Evolutionary conservation across 2,888 invertebrate genomes (phyloP).

Genomic region (Phasia obesa): DNA sequence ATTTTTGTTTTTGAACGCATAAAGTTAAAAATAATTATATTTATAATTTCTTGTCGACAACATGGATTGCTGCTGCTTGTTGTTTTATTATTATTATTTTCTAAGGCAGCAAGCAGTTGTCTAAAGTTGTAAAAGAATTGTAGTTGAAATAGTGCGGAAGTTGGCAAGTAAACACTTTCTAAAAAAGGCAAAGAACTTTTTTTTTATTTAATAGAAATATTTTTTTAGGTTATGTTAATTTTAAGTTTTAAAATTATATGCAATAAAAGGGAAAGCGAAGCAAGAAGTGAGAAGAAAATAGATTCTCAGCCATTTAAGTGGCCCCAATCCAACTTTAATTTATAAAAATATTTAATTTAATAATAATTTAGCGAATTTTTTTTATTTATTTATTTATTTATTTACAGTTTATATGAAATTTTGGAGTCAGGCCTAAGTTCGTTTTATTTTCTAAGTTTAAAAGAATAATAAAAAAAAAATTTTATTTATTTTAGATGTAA

Average conservation of each 20-base stretch:
- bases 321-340: too few species aligned
- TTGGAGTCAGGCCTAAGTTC: too few species aligned
- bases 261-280: constrained; percentile 3
- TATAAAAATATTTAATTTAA: too few species aligned
- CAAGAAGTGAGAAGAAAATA: too few species aligned
- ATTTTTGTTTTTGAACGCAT: background rate
- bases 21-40: constrained; percentile 21
- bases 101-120: background rate
- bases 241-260: background rate
- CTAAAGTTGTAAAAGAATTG: background rate
- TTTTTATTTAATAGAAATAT: constrained; percentile 9
- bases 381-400: too few species aligned
- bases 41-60: constrained; percentile 5
- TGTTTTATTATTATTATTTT: background rate
- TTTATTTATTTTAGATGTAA: too few species aligned
- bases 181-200: background rate
- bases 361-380: too few species aligned
- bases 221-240: constrained; percentile 23
- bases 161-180: constrained; percentile 30
- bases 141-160: constrained; percentile 15
- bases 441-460: too few species aligned
- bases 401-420: too few species aligned
- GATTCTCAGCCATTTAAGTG: too few species aligned
- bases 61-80: background rate
- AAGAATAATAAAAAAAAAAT: too few species aligned